phyloP scores from a whole-genome alignment of 2,888 invertebrate species.

The Bugula neritina region DNA sequence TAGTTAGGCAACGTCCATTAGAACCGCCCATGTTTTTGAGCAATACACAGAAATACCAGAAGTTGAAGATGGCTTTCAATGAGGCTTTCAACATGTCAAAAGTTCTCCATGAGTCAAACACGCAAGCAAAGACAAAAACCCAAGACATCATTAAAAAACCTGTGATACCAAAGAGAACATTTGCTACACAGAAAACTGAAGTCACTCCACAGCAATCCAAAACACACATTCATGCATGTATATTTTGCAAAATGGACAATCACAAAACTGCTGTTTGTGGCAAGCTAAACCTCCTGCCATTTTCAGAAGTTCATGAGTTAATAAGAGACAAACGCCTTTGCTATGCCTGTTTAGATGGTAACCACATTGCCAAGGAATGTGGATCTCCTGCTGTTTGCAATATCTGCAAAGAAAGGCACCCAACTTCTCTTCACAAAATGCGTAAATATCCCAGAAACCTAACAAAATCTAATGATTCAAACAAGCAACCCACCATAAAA shows the following conservation, averaged over 20 bases:
- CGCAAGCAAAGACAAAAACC: not conserved
- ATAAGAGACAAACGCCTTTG: not conserved
- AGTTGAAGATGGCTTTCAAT: conserved; percentile 9
- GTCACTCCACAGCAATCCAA: not conserved
- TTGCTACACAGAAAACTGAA: conserved; percentile 13
- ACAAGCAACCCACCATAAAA: not conserved
- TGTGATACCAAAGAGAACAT: not conserved
- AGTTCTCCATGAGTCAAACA: not conserved
- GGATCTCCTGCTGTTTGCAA: not conserved
- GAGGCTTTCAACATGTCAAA: conserved; percentile 14
- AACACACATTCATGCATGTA: not conserved
- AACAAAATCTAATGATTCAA: not conserved
- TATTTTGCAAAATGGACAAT: not conserved
- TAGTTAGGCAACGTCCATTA: conserved; percentile 1
- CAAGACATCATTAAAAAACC: not conserved
- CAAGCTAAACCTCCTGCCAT: not conserved
- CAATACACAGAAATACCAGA: not conserved
- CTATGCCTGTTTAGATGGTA: not conserved
- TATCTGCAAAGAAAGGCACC: conserved; percentile 10
- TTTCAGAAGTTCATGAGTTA: not conserved
- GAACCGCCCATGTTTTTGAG: conserved; percentile 9
- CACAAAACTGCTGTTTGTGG: not conserved
- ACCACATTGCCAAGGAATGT: conserved; percentile 1
- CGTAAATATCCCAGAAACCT: not conserved
- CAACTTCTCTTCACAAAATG: conserved; percentile 21